Evolutionary conservation across 2,888 invertebrate species (phyloP), one percentile per base, ranked within the genome.

Genomic region (Ectemnius lituratus): DNA sequence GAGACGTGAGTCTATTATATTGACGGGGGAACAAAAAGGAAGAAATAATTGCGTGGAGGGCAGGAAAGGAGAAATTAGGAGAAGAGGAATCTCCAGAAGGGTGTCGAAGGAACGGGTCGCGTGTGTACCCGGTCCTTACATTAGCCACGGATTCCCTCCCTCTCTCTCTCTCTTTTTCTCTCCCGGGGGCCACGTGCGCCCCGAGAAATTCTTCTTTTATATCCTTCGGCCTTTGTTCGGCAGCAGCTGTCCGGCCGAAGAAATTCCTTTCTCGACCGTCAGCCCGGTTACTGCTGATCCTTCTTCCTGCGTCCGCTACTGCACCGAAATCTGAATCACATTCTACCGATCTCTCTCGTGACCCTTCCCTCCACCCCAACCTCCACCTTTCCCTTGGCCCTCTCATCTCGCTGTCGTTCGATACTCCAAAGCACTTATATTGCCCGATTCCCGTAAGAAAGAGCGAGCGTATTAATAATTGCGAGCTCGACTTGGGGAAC

Each of bases 241-340:
- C 85, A 83, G 84, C 88, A 89, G 89, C 89, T 89, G 88, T 89
- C 88, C 87, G 85, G 80, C 84, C 81, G 81, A 86, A 87, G 89
- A 86, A 89, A 90, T 90, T 89, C 88, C 89, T 87, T 84, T 87
- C 86, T 85, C 84, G 83, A 85, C 82, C 84, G 84, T 86, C 88
- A 83, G 80, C 69, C 67, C 72, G 76, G 67, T 73, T 72, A 73
- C 75, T 62, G 27, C 72, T 67, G 59, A 74, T 75, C 70, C 79
- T 69, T 73, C 76, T 66, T 64, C 67, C 66, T 11, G 45, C 18
- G 37, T 46, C 37, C 62, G 18, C 52, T 61, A 28, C 45, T 73
- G 23, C 64, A 64, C 67, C 71, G 67, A 75, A 75, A 79, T 79
- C 76, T 70, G 62, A 69, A 78, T 78, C 75, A 74, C 66, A 81